Evolutionary conservation across 2,888 invertebrate genomes (phyloP).

Genomic region (Ephialtes manifestator): DNA sequence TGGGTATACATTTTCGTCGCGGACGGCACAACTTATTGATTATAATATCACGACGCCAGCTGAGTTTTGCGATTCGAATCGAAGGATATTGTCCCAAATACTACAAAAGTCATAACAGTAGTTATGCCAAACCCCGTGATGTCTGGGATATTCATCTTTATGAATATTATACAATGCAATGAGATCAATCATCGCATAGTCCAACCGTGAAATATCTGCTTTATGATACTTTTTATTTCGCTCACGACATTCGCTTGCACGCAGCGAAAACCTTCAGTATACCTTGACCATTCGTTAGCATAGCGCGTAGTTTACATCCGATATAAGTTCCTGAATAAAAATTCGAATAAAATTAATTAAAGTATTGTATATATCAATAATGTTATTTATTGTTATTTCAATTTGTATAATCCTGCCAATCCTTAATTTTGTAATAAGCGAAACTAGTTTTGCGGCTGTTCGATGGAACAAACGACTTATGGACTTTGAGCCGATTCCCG

Average conservation of each 20-base stretch:
- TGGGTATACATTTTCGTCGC: not conserved
- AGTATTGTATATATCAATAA: not conserved
- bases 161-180: not conserved
- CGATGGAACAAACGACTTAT: slow-evolving; percentile 2
- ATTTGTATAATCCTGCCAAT: not conserved
- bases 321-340: not conserved
- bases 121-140: not conserved
- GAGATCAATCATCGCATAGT: not conserved
- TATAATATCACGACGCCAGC: not conserved
- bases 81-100: not conserved
- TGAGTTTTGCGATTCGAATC: not conserved
- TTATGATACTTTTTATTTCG: not conserved
- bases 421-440: not conserved
- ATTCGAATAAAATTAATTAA: not conserved
- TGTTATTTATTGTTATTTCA: not conserved
- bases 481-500: not conserved
- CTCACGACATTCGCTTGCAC: not conserved
- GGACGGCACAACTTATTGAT: not conserved
- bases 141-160: not conserved
- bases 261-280: not conserved
- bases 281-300: not conserved
- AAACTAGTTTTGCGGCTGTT: not conserved
- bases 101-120: not conserved
- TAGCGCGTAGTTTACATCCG: not conserved
- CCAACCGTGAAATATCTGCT: not conserved